A percentile compares a stretch with the other conserved stretches of the same genome.
Conservation (phyloP, 2,797 vertebrate genomes). For the Sebastes alutus region DNA sequence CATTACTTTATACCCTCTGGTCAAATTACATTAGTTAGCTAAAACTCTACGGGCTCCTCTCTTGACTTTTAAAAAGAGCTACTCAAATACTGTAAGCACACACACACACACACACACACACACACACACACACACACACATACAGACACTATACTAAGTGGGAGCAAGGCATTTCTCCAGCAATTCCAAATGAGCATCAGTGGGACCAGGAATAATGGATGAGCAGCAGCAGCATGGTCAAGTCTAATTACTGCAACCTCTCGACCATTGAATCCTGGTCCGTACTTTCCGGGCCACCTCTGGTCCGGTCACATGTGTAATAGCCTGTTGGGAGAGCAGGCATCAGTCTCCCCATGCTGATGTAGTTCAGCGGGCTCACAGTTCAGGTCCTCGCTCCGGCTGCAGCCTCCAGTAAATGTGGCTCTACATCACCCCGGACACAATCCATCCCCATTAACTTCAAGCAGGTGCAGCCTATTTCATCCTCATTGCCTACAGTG, state of each 20-base stretch:
- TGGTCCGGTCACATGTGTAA: constrained; percentile 51
- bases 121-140: background rate
- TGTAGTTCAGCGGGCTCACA: constrained; percentile 41
- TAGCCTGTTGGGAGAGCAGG: constrained; percentile 39
- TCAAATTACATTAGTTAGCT: background rate
- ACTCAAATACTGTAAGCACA: background rate
- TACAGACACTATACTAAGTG: background rate
- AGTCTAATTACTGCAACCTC: constrained; percentile 68
- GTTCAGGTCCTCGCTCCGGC: constrained; percentile 50
- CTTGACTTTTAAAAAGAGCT: constrained; percentile 6
- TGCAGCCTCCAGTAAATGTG: constrained; percentile 58
- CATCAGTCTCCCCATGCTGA: constrained; percentile 46
- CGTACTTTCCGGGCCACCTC: constrained; percentile 36
- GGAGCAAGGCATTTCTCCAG: constrained; percentile 5
- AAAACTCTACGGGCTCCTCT: background rate
- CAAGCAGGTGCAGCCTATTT: constrained; percentile 60
- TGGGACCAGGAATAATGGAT: constrained; percentile 65
- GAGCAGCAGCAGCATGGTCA: constrained; percentile 52
- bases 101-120: background rate
- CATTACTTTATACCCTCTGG: background rate
- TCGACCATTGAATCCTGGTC: constrained; percentile 45
- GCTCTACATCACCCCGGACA: constrained; percentile 62
- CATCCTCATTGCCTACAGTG: constrained; percentile 59
- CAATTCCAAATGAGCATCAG: constrained; percentile 52
- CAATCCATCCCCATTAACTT: constrained; percentile 76